Conservation (phyloP, 2,888 invertebrate genomes). For the Mamestra brassicae region DNA sequence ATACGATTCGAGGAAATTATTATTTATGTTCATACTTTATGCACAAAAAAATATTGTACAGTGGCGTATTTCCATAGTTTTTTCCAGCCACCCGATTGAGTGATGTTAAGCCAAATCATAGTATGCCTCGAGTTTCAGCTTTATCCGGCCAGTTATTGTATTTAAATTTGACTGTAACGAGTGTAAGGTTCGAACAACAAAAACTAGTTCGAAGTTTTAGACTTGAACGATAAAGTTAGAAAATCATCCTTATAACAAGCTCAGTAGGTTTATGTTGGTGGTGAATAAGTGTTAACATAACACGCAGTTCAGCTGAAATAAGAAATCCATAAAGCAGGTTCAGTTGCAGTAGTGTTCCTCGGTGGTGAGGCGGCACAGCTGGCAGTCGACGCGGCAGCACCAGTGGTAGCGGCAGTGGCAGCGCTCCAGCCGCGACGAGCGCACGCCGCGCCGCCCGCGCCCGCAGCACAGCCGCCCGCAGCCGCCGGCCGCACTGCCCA, state of each 20-base stretch:
- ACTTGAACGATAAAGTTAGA: neutral
- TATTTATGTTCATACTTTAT: too few relatives aligned
- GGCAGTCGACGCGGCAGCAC: slow-evolving; percentile 97
- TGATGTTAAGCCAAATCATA: neutral
- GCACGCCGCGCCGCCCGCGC: slow-evolving; percentile 93
- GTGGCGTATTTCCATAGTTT: neutral
- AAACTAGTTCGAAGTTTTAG: neutral
- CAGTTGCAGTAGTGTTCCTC: slow-evolving; percentile 94
- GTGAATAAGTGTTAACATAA: neutral
- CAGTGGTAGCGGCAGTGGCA: slow-evolving; percentile 97
- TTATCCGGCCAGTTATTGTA: neutral
- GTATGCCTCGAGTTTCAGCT: neutral
- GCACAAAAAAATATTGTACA: too few relatives aligned
- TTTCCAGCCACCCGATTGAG: neutral
- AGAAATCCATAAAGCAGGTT: slow-evolving; percentile 56
- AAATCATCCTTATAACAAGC: neutral
- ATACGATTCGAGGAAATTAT: too few relatives aligned
- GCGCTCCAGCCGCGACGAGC: slow-evolving; percentile 93
- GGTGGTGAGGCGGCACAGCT: slow-evolving; percentile 93
- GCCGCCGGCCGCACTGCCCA: slow-evolving; percentile 92
- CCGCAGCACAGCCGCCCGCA: slow-evolving; percentile 96
- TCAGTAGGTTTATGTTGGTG: neutral
- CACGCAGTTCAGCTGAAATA: neutral
- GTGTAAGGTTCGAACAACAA: neutral
- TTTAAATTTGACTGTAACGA: neutral